Evolutionary conservation across 2,888 invertebrate species (phyloP), one percentile per base, ranked within the genome.

Genomic region (Ommatoiulus sabulosus): DNA sequence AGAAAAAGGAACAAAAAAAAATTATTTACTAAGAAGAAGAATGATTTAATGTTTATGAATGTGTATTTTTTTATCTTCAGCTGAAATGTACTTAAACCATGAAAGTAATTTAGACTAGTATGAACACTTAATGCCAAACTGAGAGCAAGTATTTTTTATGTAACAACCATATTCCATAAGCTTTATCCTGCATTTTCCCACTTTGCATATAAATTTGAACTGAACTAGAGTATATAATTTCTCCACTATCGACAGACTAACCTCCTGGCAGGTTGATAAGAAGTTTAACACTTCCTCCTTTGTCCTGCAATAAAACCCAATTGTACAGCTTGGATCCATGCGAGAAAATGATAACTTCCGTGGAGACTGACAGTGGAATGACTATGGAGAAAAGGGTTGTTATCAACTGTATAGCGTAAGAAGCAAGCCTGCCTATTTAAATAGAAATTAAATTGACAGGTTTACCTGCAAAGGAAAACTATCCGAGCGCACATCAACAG

Each of bases 281-380:
- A 96, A 96, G 90, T 94, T 95, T 91, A 96, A 95, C 92, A 97
- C 96, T 91, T 97, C 96, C 90, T 94, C 94, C 93, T 95, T 95
- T 89, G 95, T 95, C 89, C 95, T 94, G 91, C 97, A 95, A 93
- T 97, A 97, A 93, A 98, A 98, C 20, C 97, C 97, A 90, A 97
- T 95, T 91, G 97, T 97, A 92, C 97, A 97, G 90, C 97, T 97
- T 15, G 97, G 97, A 93, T 98, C 98, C 96, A 98, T 96, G 94
- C 97, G 97, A 89, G 94, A 95, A 24, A 97, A 94, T 90, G 96
- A 95, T 93, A 97, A 95, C 93, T 97, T 97, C 89, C 97, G 94
- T 46, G 97, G 97, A 44, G 96, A 96, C 90, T 95, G 94, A 92
- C 97, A 97, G 92, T 98, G 97, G 93, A 96, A 87, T 80, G 48